Evolutionary conservation across 1,140 invertebrate species (phyloP), one percentile per base, ranked within the genome.

Genomic region (Vanessa atalanta): DNA sequence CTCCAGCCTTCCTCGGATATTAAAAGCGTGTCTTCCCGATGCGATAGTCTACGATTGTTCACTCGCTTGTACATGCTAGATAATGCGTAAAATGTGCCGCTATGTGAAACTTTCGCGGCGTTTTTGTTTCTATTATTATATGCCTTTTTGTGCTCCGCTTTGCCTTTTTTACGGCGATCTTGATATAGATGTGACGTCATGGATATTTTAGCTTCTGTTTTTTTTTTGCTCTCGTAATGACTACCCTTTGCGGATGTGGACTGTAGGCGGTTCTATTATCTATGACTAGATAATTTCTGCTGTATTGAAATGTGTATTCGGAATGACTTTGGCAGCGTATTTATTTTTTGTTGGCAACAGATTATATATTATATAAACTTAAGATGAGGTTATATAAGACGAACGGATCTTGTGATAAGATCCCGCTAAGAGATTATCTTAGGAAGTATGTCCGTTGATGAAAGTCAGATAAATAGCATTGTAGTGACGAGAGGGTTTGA

Each of bases 1-100:
- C 89, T 91, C 88, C 85, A 83, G 77, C 83, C 78, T 86, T 88
- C 85, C 90, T 90, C 86, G 80, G 87, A 88, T 92, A 92, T 92
- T 92, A 90, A 90, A 92, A 90, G 85, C 85, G 78, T 85, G 82
- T 89, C 87, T 89, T 90, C 81, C 80, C 81, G 79, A 87, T 88
- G 85, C 82, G 67, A 78, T 79, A 79, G 82, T 79, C 81, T 81
- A 86, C 81, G 81, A 84, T 83, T 83, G 82, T 85, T 67, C 75
- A 79, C 83, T 83, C 83, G 83, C 74, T 76, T 81, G 83, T 81
- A 23, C 26, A 60, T 57, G 82, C 82, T 87, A 87, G 82, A 88
- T 87, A 86, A 86, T 86, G 86, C 82, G 85, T 85, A 87, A 86
- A 88, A 85, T 87, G 79, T 86, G 84, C 81, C 81, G 79, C 82